A percentile compares a stretch with the other conserved stretches of the same genome.
Evolutionary conservation across 2,888 invertebrate species (phyloP).

Genomic region (Pemphredon lugubris): DNA sequence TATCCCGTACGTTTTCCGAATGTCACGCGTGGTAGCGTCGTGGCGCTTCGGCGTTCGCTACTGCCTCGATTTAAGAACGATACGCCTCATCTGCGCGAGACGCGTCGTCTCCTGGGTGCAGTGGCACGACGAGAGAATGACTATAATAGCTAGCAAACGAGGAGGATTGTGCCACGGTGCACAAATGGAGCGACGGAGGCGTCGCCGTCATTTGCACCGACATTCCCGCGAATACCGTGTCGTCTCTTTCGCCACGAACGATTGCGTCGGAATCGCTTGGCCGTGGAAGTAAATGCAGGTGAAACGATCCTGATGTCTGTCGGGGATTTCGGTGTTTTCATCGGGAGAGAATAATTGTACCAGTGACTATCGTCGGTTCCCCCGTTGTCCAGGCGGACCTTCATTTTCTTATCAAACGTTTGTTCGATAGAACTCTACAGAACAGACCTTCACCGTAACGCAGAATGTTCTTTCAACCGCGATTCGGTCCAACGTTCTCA

Average conservation of each 20-base stretch:
- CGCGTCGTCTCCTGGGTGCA: conserved; percentile 30
- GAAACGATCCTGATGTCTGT: not conserved
- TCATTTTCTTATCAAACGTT: too few relatives aligned
- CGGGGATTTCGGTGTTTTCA: too few relatives aligned
- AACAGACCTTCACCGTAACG: too few relatives aligned
- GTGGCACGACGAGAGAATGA: conserved; percentile 28
- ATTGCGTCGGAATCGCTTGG: not conserved
- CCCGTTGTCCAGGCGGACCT: too few relatives aligned
- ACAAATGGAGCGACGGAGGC: conserved; percentile 41
- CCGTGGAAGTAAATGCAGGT: not conserved
- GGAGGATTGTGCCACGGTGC: conserved; percentile 40
- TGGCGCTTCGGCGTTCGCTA: not conserved
- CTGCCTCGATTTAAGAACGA: not conserved
- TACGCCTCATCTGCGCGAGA: conserved; percentile 18
- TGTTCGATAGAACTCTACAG: too few relatives aligned
- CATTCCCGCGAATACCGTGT: conserved; percentile 18
- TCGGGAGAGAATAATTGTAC: too few relatives aligned
- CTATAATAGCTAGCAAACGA: conserved; percentile 26
- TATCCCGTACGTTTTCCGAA: too few relatives aligned
- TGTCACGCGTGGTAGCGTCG: too few relatives aligned
- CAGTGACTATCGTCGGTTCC: too few relatives aligned
- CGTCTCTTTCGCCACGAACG: not conserved
- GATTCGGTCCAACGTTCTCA: too few relatives aligned
- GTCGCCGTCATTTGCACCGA: conserved; percentile 34
- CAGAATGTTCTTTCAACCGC: too few relatives aligned